Base-by-base conservation (phyloP, 2,797 vertebrate genomes). In the Cyclopterus lumpus region DNA sequence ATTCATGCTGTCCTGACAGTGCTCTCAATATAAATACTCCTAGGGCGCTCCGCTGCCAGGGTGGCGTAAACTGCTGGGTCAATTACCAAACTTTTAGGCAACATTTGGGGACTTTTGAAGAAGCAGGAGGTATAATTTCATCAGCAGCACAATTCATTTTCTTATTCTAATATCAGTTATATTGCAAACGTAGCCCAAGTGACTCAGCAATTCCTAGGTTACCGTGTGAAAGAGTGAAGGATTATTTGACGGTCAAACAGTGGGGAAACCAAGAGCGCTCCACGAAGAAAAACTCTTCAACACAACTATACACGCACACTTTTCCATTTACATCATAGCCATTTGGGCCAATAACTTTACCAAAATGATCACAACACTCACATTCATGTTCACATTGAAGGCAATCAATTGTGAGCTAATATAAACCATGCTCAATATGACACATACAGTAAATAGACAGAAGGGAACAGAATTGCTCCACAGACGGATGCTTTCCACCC, bases 11-110 rank as follows among this genome's bases (percentile, higher is more conserved):
- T 92, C 92, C 89, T 77, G 73, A 92, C 89, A 80, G 82, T 70
- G 75, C 90, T 88, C 85, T 86, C 83, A 77, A 89, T 93, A 93
- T 92, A 93, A 93, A 94, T 94, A 93, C 74, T 80, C 74, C 42
- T 58, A 40, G 65, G 83, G 76, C 80, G 78, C 69, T 80, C 67
- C 49, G 75, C 88, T 82, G 90, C 90, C 81, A 78, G 65, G 76
- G 73, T 34, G 80, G 75, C 55, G 65, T 65, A 71, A 82, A 89
- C 86, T 87, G 81, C 80, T 86, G 64, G 86, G 91, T 88, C 67
- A 77, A 92, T 92, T 91, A 86, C 79, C 89, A 79, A 70, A 88
- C 82, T 91, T 86, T 65, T 62, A 59, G 79, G 63, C 46, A 83
- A 87, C 61, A 83, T 80, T 87, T 77, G 62, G 72, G 83, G 80